phyloP scores from a whole-genome alignment of 2,888 invertebrate genomes.

The Pogonocherus hispidulus region DNA sequence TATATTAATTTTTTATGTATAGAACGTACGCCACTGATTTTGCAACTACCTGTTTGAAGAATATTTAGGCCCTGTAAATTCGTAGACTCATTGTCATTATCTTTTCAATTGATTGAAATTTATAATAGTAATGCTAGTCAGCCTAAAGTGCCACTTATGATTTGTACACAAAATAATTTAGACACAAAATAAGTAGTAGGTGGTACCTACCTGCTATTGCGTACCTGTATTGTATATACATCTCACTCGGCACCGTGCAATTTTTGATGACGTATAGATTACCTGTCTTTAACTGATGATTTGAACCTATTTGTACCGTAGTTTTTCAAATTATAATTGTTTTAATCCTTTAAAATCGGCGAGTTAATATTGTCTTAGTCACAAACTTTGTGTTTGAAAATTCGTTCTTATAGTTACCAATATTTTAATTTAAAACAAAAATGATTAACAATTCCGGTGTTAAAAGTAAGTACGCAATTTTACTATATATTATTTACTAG shows the following conservation, averaged over 20 bases:
- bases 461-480: slow-evolving; percentile 7
- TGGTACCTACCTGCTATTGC: too few relatives aligned
- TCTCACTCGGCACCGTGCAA: slow-evolving; percentile 18
- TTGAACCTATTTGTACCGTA: slow-evolving; percentile 20
- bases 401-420: neutral
- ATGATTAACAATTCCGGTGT: neutral
- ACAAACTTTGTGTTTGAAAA: neutral
- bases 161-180: slow-evolving; percentile 18
- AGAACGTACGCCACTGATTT: neutral
- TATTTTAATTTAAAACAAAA: neutral
- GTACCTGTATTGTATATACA: neutral
- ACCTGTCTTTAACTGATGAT: slow-evolving; percentile 13
- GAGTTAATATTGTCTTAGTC: neutral
- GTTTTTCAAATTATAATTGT: slow-evolving; percentile 17
- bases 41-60: neutral
- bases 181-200: neutral
- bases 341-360: neutral
- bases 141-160: slow-evolving; percentile 9
- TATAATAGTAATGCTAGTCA: slow-evolving; percentile 24
- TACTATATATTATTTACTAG: neutral
- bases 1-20: too few relatives aligned
- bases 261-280: slow-evolving; percentile 25
- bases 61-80: slow-evolving; percentile 13
- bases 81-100: neutral
- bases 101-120: neutral